phyloP scores from a whole-genome alignment of 2,113 vertebrate genomes.

The Elgaria multicarinata region DNA sequence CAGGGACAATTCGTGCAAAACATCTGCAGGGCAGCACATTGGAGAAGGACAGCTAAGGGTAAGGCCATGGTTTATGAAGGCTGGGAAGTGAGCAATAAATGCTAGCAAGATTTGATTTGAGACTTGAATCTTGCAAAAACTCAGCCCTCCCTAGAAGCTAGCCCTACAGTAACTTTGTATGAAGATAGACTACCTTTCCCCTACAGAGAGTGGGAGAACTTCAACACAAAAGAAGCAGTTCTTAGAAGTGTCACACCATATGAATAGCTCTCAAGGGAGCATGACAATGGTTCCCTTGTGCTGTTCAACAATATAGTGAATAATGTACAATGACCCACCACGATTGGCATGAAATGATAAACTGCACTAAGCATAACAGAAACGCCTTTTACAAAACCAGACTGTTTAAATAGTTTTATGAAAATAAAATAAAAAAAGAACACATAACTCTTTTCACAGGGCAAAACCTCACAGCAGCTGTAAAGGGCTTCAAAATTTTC shows the following conservation, averaged over 20 bases:
- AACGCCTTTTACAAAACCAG: conserved; percentile 63
- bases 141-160: not conserved
- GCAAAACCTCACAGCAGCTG: conserved; percentile 67
- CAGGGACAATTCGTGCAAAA: too few species aligned
- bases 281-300: conserved; percentile 72
- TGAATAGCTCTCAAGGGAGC: conserved; percentile 66
- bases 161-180: not conserved
- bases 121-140: not conserved
- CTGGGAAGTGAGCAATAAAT: not conserved
- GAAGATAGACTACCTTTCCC: conserved; percentile 55
- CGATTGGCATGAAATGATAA: conserved; percentile 69
- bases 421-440: conserved; percentile 60
- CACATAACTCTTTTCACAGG: conserved; percentile 67
- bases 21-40: too few species aligned
- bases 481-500: conserved; percentile 64
- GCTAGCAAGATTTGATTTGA: not conserved
- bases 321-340: conserved; percentile 72
- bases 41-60: not conserved
- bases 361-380: conserved; percentile 70
- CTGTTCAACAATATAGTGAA: conserved; percentile 70
- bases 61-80: not conserved
- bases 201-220: conserved; percentile 63
- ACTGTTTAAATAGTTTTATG: conserved; percentile 54
- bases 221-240: conserved; percentile 54
- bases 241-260: conserved; percentile 45